A percentile compares a stretch with the other conserved stretches of the same genome.
These are phyloP conservation scores for Sinosuthora webbiana DNA, from an alignment of 2,113 vertebrate genomes.

Conservation along the genomic window DNA sequence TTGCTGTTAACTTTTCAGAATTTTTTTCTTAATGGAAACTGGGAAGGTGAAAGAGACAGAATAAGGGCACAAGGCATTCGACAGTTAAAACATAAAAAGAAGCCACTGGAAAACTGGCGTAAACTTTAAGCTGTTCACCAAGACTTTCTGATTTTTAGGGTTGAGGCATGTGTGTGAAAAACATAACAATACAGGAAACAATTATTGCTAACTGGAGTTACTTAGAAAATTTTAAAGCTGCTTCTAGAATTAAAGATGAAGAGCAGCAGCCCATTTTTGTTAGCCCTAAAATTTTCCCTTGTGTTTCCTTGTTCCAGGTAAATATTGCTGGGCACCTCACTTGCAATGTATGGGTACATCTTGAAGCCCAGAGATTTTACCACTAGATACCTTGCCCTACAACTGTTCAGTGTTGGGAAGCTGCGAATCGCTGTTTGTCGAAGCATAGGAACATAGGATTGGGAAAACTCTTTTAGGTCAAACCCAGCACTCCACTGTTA, in stretches of 20 bases:
- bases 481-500: background rate
- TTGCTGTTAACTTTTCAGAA: background rate
- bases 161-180: background rate
- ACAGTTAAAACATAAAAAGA: background rate
- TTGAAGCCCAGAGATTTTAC: background rate
- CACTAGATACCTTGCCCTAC: background rate
- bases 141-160: background rate
- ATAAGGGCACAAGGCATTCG: background rate
- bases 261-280: background rate
- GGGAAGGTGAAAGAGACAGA: background rate
- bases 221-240: background rate
- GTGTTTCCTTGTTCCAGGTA: background rate
- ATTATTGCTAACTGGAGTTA: background rate
- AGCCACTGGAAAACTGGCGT: background rate
- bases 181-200: background rate
- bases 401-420: background rate
- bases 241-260: background rate
- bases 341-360: background rate
- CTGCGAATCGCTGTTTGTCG: slow-evolving; percentile 21
- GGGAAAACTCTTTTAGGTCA: background rate
- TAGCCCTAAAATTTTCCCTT: background rate
- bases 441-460: background rate
- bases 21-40: background rate
- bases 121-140: background rate
- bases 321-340: background rate